Evolutionary conservation across 2,888 invertebrate genomes (phyloP).

Genomic region (Acleris laterana): DNA sequence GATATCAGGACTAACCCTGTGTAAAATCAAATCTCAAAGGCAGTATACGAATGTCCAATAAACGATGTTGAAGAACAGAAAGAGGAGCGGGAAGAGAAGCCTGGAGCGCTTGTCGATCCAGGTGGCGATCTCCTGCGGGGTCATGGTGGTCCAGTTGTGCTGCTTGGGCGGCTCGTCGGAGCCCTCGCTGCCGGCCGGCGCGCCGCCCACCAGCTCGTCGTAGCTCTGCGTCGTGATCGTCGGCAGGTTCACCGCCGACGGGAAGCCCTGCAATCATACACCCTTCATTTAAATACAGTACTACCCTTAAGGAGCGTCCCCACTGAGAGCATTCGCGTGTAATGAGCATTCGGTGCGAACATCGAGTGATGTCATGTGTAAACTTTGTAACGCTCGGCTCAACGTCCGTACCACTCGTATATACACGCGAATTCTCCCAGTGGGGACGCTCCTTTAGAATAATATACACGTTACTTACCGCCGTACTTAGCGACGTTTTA

Average conservation of each 20-base stretch:
- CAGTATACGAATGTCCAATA: conserved; percentile 92
- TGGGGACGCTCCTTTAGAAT: no score
- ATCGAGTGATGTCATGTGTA: no score
- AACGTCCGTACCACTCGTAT: no score
- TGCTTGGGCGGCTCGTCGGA: conserved; percentile 71
- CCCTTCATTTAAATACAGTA: neutral
- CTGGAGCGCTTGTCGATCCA: conserved; percentile 94
- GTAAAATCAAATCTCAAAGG: conserved; percentile 46
- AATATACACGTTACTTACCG: no score
- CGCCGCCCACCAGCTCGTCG: conserved; percentile 80
- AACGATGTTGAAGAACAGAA: conserved; percentile 90
- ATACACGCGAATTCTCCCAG: no score
- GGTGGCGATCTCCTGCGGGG: conserved; percentile 93
- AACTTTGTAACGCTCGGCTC: no score
- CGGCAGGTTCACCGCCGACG: conserved; percentile 86
- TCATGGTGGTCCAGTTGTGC: conserved; percentile 90
- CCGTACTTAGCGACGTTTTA: no score
- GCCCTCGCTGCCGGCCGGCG: conserved; percentile 62
- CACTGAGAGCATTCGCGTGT: no score
- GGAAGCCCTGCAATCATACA: conserved; percentile 84
- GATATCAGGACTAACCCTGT: neutral
- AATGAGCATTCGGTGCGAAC: no score
- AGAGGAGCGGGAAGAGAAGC: conserved; percentile 90
- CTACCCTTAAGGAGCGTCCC: no score
- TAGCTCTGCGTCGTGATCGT: conserved; percentile 88